A percentile compares a stretch with the other conserved stretches of the same genome.
Evolutionary conservation across 2,888 invertebrate species (phyloP).

Genomic region (Drosophila formosana): DNA sequence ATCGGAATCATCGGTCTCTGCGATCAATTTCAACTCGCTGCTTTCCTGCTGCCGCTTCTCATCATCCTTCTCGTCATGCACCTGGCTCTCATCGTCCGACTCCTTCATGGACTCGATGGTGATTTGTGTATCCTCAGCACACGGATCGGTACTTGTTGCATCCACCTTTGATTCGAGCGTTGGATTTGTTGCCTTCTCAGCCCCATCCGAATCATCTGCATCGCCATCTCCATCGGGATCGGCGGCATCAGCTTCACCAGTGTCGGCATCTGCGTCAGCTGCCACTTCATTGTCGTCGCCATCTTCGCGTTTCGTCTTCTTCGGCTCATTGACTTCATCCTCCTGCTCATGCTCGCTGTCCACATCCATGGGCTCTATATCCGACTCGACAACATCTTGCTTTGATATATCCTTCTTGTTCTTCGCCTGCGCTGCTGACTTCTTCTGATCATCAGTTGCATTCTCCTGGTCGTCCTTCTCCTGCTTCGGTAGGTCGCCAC

Average conservation of each 20-base stretch:
- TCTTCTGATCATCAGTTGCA: not conserved
- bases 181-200: conserved; percentile 9
- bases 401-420: conserved; percentile 8
- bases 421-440: not conserved
- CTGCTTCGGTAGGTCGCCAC: not conserved
- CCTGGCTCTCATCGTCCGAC: conserved; percentile 63
- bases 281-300: conserved; percentile 1
- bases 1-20: conserved; percentile 32
- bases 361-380: conserved; percentile 46
- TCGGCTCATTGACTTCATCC: conserved; percentile 1
- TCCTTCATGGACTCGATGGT: conserved; percentile 68
- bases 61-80: conserved; percentile 44
- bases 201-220: conserved; percentile 28
- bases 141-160: conserved; percentile 25
- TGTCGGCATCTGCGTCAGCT: conserved; percentile 7
- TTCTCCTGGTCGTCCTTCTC: not conserved
- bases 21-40: conserved; percentile 8
- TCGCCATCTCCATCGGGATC: conserved; percentile 35
- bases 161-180: conserved; percentile 23
- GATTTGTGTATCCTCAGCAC: conserved; percentile 65
- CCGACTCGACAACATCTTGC: conserved; percentile 14
- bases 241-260: not conserved
- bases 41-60: conserved; percentile 16
- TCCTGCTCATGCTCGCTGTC: conserved; percentile 40
- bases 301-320: conserved; percentile 12